Base-by-base conservation (phyloP, 2,888 invertebrate species). In the Rapana venosa region DNA sequence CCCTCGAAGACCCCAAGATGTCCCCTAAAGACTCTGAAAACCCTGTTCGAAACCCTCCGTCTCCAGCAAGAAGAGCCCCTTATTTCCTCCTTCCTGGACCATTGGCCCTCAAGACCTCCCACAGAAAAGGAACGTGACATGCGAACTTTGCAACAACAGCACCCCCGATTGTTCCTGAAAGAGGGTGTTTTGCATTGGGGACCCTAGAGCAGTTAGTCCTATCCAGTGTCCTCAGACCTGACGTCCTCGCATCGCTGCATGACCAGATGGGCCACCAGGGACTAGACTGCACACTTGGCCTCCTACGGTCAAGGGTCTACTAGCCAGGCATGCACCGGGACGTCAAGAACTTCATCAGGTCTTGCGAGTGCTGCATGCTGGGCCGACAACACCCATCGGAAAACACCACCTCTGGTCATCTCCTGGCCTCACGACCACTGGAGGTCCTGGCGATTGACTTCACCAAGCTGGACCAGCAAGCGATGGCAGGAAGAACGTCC, bases 381-480 rank as follows among this genome's bases (percentile, higher is more conserved):
- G 58, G 26, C 56, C 88, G 58, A 5, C 88, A 5, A 17, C 88
- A 84, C 17, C 13, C 36, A 6, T 8, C 1, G 22, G 20, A 36
- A 4, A 35, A 36, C 36, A 83, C 90, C 35, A 66, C 66, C 17
- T 58, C 81, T n/a, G 66, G 90, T 58, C 70, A 91, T 8, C 30
- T 93, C 4, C n/a, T 91, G 32, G 91, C 93, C 20, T 88, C 66
- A 1, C 88, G 81, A 61, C 93, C 93, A 1, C 56, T 93, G 20
- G 92, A 93, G 58, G 87, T 92, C 56, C 77, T 93, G 17, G 91
- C 92, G 13, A 91, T 93, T n/a, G 93, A 93, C 89, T 93, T 93
- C 85, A 91, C 92, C 0, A 36, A 90, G 17, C 86, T 93, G 66
- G 92, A 93, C 87, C 61, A 85, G 90, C 90, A n/a, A 81, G 70